phyloP scores from a whole-genome alignment of 53 echinoderm and acorn worm genomes.

The Hippasteria phrygiana region DNA sequence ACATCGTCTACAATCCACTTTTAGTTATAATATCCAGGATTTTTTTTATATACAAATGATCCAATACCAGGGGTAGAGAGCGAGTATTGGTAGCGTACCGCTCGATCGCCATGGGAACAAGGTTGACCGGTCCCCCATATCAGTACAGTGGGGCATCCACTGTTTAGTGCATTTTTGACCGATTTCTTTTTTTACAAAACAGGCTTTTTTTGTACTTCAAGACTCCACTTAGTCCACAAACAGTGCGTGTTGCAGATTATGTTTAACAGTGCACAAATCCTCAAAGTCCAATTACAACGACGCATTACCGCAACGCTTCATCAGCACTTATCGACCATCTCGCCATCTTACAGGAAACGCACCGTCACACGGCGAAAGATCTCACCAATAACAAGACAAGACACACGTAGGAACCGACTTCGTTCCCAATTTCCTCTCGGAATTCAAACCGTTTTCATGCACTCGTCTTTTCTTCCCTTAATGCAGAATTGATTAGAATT shows the following conservation, averaged over 20 bases:
- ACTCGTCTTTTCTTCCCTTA: not conserved
- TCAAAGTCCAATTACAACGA: not conserved
- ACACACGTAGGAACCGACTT: not conserved
- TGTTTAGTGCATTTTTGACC: not conserved
- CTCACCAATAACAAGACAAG: not conserved
- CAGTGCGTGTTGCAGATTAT: constrained; percentile 1
- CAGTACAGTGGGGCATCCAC: no score
- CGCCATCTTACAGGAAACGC: not conserved
- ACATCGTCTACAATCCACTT: no score
- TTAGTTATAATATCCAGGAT: no score
- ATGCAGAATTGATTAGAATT: not conserved
- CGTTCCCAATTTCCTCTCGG: not conserved
- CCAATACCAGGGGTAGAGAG: no score
- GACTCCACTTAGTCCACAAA: no score
- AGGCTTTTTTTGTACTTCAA: no score
- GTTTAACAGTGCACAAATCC: no score
- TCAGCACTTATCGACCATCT: constrained; percentile 2
- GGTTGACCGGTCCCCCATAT: no score
- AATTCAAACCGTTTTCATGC: not conserved
- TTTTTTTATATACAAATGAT: no score
- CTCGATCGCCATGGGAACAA: no score
- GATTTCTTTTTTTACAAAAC: no score
- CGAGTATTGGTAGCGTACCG: no score
- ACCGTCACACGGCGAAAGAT: not conserved
- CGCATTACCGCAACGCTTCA: not conserved